Conservation (phyloP, 1,140 invertebrate species). For the Chrysoperla carnea region DNA sequence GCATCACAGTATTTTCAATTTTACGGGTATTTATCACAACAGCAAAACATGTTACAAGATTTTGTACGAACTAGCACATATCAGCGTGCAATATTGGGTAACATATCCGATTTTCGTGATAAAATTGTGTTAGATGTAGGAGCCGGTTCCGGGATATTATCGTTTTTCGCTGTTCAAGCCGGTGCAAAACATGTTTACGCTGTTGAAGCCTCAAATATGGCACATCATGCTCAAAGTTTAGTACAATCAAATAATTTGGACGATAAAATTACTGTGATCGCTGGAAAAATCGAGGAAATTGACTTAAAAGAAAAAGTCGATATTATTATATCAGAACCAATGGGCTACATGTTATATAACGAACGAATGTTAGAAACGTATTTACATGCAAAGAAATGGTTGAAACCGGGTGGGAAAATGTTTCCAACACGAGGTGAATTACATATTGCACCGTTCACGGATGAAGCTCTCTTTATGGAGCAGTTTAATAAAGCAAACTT, state of each 20-base stretch:
- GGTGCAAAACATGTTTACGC: slow-evolving; percentile 95
- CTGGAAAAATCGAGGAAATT: slow-evolving; percentile 98
- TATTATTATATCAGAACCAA: slow-evolving; percentile 96
- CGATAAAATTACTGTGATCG: slow-evolving; percentile 77
- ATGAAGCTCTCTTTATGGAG: slow-evolving; percentile 96
- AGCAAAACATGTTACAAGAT: slow-evolving; percentile 99
- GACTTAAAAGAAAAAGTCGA: slow-evolving; percentile 89
- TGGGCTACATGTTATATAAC: slow-evolving; percentile 99
- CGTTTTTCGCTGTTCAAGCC: slow-evolving; percentile 96
- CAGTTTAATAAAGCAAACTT: slow-evolving; percentile 98
- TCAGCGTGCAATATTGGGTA: slow-evolving; percentile 89
- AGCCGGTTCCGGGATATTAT: slow-evolving; percentile 91
- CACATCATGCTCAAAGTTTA: slow-evolving; percentile 82
- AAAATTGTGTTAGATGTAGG: slow-evolving; percentile 94
- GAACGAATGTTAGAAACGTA: slow-evolving; percentile 99
- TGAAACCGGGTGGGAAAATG: slow-evolving; percentile 85
- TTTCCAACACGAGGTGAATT: slow-evolving; percentile 92
- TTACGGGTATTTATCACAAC: slow-evolving; percentile 96
- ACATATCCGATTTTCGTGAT: slow-evolving; percentile 82
- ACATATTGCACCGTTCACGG: slow-evolving; percentile 96
- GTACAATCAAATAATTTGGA: slow-evolving; percentile 80
- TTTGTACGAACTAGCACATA: slow-evolving; percentile 97
- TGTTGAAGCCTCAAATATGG: slow-evolving; percentile 97
- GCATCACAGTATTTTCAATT: slow-evolving; percentile 97
- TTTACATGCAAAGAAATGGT: slow-evolving; percentile 96